Base-by-base conservation (phyloP, 2,888 invertebrate species). In the Rhyacophila evoluta region DNA sequence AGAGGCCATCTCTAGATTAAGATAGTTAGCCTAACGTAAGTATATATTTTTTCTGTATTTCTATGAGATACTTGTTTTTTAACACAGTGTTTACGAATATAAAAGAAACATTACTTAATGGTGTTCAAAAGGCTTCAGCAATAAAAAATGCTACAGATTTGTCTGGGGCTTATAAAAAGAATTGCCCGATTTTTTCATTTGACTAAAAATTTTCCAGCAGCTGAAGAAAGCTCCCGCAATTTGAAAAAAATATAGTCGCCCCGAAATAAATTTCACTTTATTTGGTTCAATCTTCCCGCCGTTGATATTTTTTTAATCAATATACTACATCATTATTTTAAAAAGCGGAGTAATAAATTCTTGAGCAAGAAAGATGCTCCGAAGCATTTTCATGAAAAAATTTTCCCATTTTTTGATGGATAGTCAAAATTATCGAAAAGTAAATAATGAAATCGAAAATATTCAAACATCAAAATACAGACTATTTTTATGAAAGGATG, bases 291-390 rank as follows among this genome's bases (percentile, higher is more conserved):
- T 55, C 55, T 19, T 19, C 19, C 25, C 25, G 15, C 25, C 55
- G 55, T 55, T 55, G 55, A 55, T 55, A 55, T 55, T 55, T 55
- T 55, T 55, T 55, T 55, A 55, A 55, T 55, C 55, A 55, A 55
- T 55, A 55, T 55, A 19, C 55, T 55, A 55, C 55, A 25, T 55
- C 55, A 55, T 55, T 55, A 55, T 55, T 55, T 55, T 19, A 19
- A 19, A 55, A 19, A 19, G 55, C 55, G 19, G 25, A 55, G 55
- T 19, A 55, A 55, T 55, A 55, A 55, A 55, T 55, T 55, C 25
- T 55, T 55, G 19, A 25, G 55, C 55, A 55, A 55, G 25, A 25
- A 55, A 25, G 19, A 55, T 55, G 15, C 55, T 55, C 8, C 19
- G 25, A 19, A 15, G 55, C 5, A 19, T 19, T 55, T 55, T 55